A percentile compares a stretch with the other conserved stretches of the same genome.
phyloP scores from a whole-genome alignment of 2,113 vertebrate genomes.

The Cyrtonyx montezumae region DNA sequence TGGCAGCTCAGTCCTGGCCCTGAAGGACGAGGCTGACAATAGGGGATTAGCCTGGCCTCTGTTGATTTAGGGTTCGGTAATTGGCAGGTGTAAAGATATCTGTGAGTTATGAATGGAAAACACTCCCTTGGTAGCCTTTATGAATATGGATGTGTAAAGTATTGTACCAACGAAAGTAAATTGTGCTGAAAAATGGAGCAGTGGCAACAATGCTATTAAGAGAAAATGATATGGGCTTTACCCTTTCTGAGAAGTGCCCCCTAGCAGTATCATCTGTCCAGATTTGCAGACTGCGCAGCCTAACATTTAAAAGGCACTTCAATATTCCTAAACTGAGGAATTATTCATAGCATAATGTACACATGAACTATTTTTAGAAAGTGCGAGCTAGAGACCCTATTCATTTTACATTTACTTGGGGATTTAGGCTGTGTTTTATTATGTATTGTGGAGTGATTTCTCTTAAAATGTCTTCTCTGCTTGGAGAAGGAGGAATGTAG shows the following conservation, averaged over 20 bases:
- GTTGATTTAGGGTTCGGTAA: not conserved
- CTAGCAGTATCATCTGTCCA: not conserved
- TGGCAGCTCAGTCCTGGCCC: not conserved
- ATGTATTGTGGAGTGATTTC: not conserved
- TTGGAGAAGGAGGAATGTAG: not conserved
- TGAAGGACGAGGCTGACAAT: not conserved
- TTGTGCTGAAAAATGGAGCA: not conserved
- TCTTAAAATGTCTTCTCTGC: not conserved
- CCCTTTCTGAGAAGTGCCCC: not conserved
- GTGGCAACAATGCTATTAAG: not conserved
- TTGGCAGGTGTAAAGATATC: not conserved
- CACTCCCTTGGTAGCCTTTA: not conserved
- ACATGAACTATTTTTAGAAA: conserved; percentile 21
- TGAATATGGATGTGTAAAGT: not conserved
- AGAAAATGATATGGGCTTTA: not conserved
- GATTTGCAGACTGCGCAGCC: not conserved
- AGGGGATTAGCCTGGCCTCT: not conserved
- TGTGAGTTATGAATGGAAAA: not conserved
- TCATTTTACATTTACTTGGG: conserved; percentile 30
- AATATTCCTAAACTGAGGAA: conserved; percentile 22
- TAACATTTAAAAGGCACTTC: conserved; percentile 2
- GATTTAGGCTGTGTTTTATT: not conserved
- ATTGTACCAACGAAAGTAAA: not conserved
- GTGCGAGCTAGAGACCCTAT: not conserved
- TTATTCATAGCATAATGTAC: conserved; percentile 47